Percentiles rank a stretch among this genome's conserved stretches.
phyloP scores from a whole-genome alignment of 1,140 invertebrate species.

The Dolichoris vasculosae region DNA sequence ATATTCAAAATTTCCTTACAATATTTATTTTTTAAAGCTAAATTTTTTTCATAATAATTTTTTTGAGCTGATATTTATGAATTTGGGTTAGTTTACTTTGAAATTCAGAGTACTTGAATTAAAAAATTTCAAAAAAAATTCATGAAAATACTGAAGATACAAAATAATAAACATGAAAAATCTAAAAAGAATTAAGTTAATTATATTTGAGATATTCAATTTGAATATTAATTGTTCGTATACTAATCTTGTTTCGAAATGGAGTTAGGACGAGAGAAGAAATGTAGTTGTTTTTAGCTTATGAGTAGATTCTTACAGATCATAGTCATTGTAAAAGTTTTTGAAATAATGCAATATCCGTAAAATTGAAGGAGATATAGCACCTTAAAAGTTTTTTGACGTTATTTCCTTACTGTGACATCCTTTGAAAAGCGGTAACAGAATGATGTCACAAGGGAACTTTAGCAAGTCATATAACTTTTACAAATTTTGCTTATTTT shows the following conservation, averaged over 20 bases:
- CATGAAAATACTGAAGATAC: too few species aligned
- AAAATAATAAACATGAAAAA: too few species aligned
- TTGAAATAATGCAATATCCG: constrained; percentile 1
- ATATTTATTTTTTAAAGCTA: too few species aligned
- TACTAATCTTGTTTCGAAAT: background rate
- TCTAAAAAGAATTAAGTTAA: too few species aligned
- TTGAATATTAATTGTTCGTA: background rate
- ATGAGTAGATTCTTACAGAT: background rate
- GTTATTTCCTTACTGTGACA: background rate
- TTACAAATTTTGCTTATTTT: constrained; percentile 20
- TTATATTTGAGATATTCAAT: too few species aligned
- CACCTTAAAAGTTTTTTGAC: background rate
- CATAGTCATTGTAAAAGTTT: background rate
- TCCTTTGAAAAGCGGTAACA: constrained; percentile 14
- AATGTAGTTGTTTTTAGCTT: background rate
- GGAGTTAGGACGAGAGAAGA: background rate
- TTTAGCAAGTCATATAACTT: constrained; percentile 14
- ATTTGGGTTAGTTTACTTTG: too few species aligned
- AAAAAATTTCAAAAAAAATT: too few species aligned
- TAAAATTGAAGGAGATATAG: background rate
- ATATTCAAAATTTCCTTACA: too few species aligned
- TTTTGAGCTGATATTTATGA: too few species aligned
- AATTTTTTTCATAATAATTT: too few species aligned
- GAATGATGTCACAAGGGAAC: constrained; percentile 3
- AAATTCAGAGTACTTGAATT: too few species aligned